A percentile compares a stretch with the other conserved stretches of the same genome.
Conservation (phyloP, 2,797 vertebrate genomes). For the Pygocentrus nattereri region DNA sequence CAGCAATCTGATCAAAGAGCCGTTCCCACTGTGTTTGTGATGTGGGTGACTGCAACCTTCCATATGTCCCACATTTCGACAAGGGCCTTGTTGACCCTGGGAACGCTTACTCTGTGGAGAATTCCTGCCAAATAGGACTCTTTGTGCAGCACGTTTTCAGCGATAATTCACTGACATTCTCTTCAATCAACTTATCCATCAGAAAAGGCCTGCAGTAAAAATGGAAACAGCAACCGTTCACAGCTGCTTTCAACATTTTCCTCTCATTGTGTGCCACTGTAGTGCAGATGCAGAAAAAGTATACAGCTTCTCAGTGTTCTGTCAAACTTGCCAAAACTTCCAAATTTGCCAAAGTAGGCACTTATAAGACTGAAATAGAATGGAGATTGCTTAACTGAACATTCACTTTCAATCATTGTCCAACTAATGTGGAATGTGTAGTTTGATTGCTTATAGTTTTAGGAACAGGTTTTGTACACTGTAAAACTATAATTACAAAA, state of each 20-base stretch:
- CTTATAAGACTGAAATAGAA: background rate
- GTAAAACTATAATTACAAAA: too few relatives aligned
- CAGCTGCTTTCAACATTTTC: slow-evolving; percentile 21
- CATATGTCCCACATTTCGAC: slow-evolving; percentile 60
- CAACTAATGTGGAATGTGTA: background rate
- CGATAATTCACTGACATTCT: slow-evolving; percentile 41
- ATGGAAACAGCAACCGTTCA: slow-evolving; percentile 18
- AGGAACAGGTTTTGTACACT: too few relatives aligned
- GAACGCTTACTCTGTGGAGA: slow-evolving; percentile 46
- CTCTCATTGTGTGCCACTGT: background rate
- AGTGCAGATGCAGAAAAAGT: background rate
- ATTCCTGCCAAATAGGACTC: slow-evolving; percentile 51
- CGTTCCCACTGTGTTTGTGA: slow-evolving; percentile 68
- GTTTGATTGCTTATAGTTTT: too few relatives aligned
- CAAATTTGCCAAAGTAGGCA: background rate
- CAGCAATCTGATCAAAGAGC: slow-evolving; percentile 66
- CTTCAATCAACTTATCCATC: slow-evolving; percentile 28
- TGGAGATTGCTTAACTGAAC: background rate
- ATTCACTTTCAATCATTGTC: background rate
- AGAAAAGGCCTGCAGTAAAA: slow-evolving; percentile 21
- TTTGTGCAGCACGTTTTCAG: slow-evolving; percentile 33
- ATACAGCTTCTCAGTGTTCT: background rate
- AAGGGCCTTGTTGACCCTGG: slow-evolving; percentile 68
- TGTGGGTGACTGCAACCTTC: slow-evolving; percentile 52
- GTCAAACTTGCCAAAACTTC: background rate